phyloP scores from a whole-genome alignment of 2,888 invertebrate species.

The Clunio marinus region DNA sequence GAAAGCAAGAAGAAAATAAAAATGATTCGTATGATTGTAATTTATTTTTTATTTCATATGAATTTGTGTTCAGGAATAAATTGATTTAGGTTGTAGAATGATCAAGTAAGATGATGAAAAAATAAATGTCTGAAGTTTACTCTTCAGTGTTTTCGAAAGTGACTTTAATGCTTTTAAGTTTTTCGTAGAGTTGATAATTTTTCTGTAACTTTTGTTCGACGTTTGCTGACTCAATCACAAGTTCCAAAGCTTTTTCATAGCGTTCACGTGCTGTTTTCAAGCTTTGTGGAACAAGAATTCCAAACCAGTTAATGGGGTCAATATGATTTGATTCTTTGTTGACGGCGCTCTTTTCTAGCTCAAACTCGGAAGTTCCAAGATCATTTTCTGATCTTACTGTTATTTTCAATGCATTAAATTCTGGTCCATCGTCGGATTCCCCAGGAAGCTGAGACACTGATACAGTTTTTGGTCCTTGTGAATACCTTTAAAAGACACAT shows the following conservation, averaged over 20 bases:
- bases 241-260: constrained; percentile 66
- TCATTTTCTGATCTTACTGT: constrained; percentile 48
- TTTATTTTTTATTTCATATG: not conserved
- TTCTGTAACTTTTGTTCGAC: constrained; percentile 58
- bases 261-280: constrained; percentile 68
- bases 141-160: constrained; percentile 11
- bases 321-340: constrained; percentile 49
- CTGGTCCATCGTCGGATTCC: constrained; percentile 59
- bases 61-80: not conserved
- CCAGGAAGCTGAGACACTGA: constrained; percentile 64
- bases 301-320: constrained; percentile 82
- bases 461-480: constrained; percentile 70
- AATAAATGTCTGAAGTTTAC: not conserved
- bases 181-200: constrained; percentile 10
- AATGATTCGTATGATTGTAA: not conserved
- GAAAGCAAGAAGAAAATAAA: no score
- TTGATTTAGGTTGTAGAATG: not conserved
- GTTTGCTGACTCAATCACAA: constrained; percentile 65
- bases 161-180: not conserved
- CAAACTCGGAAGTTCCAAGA: constrained; percentile 45
- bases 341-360: constrained; percentile 47
- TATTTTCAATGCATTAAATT: constrained; percentile 52
- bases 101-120: not conserved
- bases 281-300: constrained; percentile 75
- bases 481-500: constrained; percentile 55